Percentiles rank a stretch among this genome's conserved stretches.
Evolutionary conservation across 2,888 invertebrate species (phyloP).

Genomic region (Autographa pulchrina): DNA sequence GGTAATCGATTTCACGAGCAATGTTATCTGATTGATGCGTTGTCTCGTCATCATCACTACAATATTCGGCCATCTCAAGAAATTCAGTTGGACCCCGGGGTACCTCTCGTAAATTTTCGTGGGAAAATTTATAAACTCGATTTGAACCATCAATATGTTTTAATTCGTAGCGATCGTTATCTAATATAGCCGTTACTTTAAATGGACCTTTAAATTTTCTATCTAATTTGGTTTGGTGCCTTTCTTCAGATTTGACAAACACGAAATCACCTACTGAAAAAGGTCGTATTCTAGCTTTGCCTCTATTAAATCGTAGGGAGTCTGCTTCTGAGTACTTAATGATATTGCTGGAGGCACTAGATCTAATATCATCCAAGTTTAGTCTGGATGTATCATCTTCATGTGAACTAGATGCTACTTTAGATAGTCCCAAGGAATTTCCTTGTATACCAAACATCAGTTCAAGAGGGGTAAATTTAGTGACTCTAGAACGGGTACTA

Average conservation of each 20-base stretch:
- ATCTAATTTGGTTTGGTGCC: conserved; percentile 29
- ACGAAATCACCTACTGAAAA: conserved; percentile 21
- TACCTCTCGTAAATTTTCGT: conserved; percentile 46
- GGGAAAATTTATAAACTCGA: conserved; percentile 47
- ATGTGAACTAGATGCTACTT: neutral
- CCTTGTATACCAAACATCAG: conserved; percentile 50
- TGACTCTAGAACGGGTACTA: conserved; percentile 46
- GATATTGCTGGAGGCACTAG: conserved; percentile 10
- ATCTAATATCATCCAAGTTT: conserved; percentile 7
- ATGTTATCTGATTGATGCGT: neutral
- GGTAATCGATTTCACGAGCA: neutral
- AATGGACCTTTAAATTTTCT: too few relatives aligned
- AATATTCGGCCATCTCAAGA: conserved; percentile 2
- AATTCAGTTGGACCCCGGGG: conserved; percentile 15
- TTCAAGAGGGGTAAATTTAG: conserved; percentile 49
- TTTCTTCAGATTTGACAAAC: conserved; percentile 16
- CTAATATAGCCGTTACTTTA: conserved; percentile 10
- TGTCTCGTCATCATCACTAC: conserved; percentile 14
- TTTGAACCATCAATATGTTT: conserved; percentile 39
- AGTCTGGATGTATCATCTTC: neutral
- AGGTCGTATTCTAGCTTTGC: conserved; percentile 12
- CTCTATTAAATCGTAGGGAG: conserved; percentile 11
- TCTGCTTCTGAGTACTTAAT: neutral
- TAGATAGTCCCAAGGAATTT: conserved; percentile 32
- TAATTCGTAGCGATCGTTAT: conserved; percentile 33